Conservation (phyloP, 1,140 invertebrate genomes). For the Rhynchophorus ferrugineus region DNA sequence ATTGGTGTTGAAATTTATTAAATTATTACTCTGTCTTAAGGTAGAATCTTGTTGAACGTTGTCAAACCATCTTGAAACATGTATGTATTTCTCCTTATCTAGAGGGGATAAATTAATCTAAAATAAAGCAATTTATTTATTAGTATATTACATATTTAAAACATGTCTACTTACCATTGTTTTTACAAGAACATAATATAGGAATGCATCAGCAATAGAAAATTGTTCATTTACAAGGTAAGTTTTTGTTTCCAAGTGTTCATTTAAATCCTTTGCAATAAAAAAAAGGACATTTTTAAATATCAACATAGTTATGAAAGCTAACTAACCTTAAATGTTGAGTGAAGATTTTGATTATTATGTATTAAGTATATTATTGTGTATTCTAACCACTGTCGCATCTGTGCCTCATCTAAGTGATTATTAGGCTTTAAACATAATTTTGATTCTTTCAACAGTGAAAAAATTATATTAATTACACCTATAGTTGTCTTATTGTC, state of each 20-base stretch:
- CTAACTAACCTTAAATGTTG: conserved; percentile 27
- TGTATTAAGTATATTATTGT: conserved; percentile 25
- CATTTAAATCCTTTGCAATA: conserved; percentile 13
- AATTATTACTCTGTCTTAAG: conserved; percentile 47
- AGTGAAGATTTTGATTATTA: conserved; percentile 18
- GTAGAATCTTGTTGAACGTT: conserved; percentile 54
- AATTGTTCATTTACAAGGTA: conserved; percentile 50
- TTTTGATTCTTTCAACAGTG: conserved; percentile 29
- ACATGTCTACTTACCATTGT: conserved; percentile 43
- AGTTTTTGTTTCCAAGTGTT: conserved; percentile 43
- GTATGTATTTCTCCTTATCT: conserved; percentile 54
- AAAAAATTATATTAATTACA: conserved; percentile 30
- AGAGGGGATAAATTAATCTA: conserved; percentile 45
- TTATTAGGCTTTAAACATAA: conserved; percentile 22
- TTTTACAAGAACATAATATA: conserved; percentile 50
- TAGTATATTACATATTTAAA: conserved; percentile 4
- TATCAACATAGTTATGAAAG: background rate
- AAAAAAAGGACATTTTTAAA: background rate
- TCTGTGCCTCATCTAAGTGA: conserved; percentile 27
- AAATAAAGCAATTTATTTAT: conserved; percentile 28
- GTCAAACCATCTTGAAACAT: conserved; percentile 60
- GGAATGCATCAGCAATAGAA: conserved; percentile 50
- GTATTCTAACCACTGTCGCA: conserved; percentile 39
- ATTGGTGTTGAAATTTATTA: conserved; percentile 51
- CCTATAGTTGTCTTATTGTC: conserved; percentile 9